Conservation (phyloP, 1,140 invertebrate species). For the Stegodyphus dumicola region DNA sequence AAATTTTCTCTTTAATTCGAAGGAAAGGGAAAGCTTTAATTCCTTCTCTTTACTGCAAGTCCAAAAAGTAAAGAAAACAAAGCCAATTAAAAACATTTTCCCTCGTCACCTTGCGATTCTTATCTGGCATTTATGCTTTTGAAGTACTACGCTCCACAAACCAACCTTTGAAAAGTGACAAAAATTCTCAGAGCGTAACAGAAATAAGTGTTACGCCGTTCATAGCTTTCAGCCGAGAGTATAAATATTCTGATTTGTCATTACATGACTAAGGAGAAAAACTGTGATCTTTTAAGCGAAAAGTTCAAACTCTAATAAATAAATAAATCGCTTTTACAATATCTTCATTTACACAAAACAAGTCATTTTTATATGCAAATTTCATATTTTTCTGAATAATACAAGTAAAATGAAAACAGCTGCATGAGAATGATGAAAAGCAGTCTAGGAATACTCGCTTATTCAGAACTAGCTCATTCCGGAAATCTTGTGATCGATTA, state of each 20-base stretch:
- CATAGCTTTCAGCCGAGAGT: not conserved
- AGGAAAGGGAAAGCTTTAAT: not conserved
- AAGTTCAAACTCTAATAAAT: not conserved
- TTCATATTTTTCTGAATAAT: no score
- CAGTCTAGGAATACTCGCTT: no score
- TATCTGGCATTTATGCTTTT: not conserved
- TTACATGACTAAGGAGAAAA: not conserved
- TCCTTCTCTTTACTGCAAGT: no score
- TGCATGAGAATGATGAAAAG: no score
- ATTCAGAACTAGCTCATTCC: no score
- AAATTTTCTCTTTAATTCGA: no score
- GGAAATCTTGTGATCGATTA: no score
- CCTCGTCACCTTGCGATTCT: constrained; percentile 26
- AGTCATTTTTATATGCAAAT: no score
- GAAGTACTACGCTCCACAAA: constrained; percentile 15
- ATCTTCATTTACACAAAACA: no score
- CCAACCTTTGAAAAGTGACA: constrained; percentile 5
- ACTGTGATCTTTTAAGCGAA: not conserved
- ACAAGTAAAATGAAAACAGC: no score
- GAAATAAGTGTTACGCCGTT: no score
- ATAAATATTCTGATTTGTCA: not conserved
- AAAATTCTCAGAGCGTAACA: not conserved
- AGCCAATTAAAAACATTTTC: constrained; percentile 18
- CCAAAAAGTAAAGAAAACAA: not conserved
- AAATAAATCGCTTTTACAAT: no score